Evolutionary conservation across 2,113 vertebrate species (phyloP).

Genomic region (Cygnus atratus): DNA sequence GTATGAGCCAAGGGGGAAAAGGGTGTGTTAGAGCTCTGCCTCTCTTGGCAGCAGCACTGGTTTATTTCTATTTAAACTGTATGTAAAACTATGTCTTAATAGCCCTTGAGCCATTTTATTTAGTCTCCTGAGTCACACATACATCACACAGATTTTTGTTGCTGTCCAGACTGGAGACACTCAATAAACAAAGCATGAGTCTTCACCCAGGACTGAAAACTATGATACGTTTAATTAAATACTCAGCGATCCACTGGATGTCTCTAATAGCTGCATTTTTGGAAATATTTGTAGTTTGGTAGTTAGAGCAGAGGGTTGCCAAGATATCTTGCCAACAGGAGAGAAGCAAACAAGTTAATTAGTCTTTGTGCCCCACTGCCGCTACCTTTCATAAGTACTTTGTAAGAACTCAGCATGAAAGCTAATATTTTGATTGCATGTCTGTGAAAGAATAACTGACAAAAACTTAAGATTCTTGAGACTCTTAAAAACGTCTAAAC

Average conservation of each 20-base stretch:
- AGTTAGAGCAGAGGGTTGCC: background rate
- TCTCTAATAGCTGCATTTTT: background rate
- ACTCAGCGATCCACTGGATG: background rate
- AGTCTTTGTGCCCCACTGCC: background rate
- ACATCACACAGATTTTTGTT: conserved; percentile 44
- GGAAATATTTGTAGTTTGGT: background rate
- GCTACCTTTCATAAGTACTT: background rate
- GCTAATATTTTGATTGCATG: background rate
- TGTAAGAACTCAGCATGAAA: background rate
- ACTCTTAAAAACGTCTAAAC: background rate
- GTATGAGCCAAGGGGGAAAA: conserved; percentile 32
- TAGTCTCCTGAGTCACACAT: conserved; percentile 54
- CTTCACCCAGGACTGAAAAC: conserved; percentile 2
- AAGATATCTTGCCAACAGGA: background rate
- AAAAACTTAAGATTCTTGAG: background rate
- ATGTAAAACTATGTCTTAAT: conserved; percentile 41
- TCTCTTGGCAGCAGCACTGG: conserved; percentile 52
- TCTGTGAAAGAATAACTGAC: background rate
- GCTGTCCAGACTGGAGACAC: conserved; percentile 51
- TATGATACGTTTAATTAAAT: background rate
- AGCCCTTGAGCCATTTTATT: conserved; percentile 47
- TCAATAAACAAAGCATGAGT: conserved; percentile 34
- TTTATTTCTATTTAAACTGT: conserved; percentile 59
- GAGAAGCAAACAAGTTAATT: background rate
- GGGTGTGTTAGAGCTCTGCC: conserved; percentile 46